A percentile compares a stretch with the other conserved stretches of the same genome.
phyloP scores from a whole-genome alignment of 2,113 vertebrate species.

The Nyctibius bracteatus region DNA sequence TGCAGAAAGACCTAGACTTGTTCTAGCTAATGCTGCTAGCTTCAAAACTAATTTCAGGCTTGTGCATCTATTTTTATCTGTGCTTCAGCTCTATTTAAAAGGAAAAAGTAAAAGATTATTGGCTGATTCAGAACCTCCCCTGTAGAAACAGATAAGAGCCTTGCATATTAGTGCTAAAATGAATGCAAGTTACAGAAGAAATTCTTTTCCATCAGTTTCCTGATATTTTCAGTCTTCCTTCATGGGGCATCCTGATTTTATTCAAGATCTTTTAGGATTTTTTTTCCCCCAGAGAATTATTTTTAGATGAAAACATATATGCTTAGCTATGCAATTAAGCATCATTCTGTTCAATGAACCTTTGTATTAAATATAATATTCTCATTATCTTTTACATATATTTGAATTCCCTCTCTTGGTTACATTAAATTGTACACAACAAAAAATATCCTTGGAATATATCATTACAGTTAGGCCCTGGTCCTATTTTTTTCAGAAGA shows the following conservation, averaged over 20 bases:
- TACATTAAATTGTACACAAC: background rate
- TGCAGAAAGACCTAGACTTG: background rate
- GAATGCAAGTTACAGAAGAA: too few species aligned
- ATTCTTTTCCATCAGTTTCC: too few species aligned
- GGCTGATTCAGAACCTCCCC: background rate
- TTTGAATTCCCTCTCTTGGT: background rate
- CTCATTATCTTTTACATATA: background rate
- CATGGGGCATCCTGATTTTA: background rate
- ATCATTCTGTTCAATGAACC: background rate
- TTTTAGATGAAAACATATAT: background rate
- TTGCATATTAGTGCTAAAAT: too few species aligned
- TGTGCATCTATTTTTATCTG: background rate
- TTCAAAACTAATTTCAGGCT: background rate
- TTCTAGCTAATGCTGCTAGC: background rate
- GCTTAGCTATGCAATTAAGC: background rate
- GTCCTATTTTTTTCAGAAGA: background rate
- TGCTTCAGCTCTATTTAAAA: background rate
- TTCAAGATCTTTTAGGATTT: background rate
- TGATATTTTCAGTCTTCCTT: too few species aligned
- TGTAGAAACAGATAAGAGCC: conserved; percentile 51
- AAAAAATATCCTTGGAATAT: background rate
- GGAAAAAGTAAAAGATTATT: background rate
- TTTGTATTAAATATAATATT: background rate
- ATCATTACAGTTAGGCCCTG: background rate
- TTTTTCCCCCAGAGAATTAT: background rate